Evolutionary conservation across 1,140 invertebrate genomes (phyloP).

Genomic region (Mya arenaria): DNA sequence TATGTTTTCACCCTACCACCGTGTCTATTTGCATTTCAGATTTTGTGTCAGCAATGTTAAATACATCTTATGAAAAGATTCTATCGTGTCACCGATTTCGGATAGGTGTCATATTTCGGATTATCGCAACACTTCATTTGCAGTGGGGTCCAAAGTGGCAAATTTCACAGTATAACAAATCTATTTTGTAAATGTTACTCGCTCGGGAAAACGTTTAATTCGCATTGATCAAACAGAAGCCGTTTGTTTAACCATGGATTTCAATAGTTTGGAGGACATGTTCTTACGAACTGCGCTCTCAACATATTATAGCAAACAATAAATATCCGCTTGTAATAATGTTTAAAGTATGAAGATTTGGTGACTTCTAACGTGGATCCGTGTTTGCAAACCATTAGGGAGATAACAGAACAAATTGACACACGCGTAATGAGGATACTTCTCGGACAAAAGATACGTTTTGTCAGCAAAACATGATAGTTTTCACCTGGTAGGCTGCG

Average conservation of each 20-base stretch:
- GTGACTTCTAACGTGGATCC: too few relatives aligned
- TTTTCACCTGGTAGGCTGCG: too few relatives aligned
- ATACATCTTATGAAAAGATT: constrained; percentile 10
- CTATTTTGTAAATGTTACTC: constrained; percentile 24
- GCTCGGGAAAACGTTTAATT: constrained; percentile 4
- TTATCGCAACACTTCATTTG: background rate
- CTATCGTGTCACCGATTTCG: constrained; percentile 17
- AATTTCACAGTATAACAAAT: constrained; percentile 41
- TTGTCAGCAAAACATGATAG: too few relatives aligned
- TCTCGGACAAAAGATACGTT: too few relatives aligned
- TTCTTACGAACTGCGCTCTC: too few relatives aligned
- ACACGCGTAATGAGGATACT: too few relatives aligned
- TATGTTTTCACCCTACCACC: background rate
- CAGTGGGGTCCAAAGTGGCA: constrained; percentile 18
- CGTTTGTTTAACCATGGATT: background rate
- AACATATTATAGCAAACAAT: too few relatives aligned
- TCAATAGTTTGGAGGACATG: too few relatives aligned
- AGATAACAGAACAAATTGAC: too few relatives aligned
- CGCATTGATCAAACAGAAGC: constrained; percentile 15
- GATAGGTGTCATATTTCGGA: constrained; percentile 34
- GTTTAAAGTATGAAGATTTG: too few relatives aligned
- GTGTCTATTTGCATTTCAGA: constrained; percentile 31
- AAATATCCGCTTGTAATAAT: too few relatives aligned
- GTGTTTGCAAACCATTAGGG: too few relatives aligned
- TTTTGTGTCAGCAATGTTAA: constrained; percentile 24